phyloP scores from a whole-genome alignment of 2,888 invertebrate species.

The Microdon myrmicae region DNA sequence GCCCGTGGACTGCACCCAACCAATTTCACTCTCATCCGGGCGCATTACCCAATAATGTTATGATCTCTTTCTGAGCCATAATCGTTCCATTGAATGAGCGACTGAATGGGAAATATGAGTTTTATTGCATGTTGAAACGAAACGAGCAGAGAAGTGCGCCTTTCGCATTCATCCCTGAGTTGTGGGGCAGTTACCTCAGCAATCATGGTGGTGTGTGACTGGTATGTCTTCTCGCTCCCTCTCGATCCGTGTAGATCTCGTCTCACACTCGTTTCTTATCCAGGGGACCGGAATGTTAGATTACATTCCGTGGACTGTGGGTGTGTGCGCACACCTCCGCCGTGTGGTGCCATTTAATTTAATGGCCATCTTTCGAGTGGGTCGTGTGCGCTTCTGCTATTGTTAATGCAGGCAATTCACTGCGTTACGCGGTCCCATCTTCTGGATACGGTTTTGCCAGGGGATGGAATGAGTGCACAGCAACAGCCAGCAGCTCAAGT shows the following conservation, averaged over 20 bases:
- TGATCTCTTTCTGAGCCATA: conserved; percentile 52
- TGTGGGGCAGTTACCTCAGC: conserved; percentile 44
- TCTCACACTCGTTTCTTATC: conserved; percentile 19
- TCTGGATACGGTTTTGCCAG: too few species aligned
- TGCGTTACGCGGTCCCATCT: conserved; percentile 22
- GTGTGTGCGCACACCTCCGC: conserved; percentile 18
- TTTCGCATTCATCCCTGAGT: conserved; percentile 16
- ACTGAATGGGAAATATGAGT: conserved; percentile 52
- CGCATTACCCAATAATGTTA: conserved; percentile 49
- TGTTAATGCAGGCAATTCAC: conserved; percentile 34
- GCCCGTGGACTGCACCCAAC: conserved; percentile 31
- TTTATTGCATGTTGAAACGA: conserved; percentile 52
- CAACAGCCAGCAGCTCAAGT: conserved; percentile 9
- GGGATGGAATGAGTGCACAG: neutral
- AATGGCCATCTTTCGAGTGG: conserved; percentile 33
- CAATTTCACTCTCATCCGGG: conserved; percentile 52
- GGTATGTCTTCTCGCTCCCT: neutral
- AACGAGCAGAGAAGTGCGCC: conserved; percentile 52
- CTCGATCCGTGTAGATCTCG: conserved; percentile 14
- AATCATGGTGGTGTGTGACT: conserved; percentile 24
- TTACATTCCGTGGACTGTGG: conserved; percentile 3
- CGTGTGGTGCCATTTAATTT: conserved; percentile 42
- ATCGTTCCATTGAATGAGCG: conserved; percentile 52
- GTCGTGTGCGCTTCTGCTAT: conserved; percentile 33
- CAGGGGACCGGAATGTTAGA: too few species aligned